Evolutionary conservation across 2,113 vertebrate species (phyloP), one percentile per base, ranked within the genome.

Genomic region (Hippoglossus stenolepis): DNA sequence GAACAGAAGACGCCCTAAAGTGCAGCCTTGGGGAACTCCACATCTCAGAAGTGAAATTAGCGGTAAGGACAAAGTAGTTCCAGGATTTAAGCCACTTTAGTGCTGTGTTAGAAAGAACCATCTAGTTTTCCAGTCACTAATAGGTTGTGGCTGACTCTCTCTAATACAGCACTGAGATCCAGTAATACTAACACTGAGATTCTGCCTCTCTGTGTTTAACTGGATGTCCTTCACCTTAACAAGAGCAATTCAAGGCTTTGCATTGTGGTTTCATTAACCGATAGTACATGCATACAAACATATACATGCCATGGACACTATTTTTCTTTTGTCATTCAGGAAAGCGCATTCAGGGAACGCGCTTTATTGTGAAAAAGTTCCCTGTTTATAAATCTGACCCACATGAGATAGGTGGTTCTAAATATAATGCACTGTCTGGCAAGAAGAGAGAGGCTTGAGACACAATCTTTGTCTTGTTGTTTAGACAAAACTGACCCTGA

Each of bases 401-500:
- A 10, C 23, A n/a, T 58, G 61, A 54, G 60, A 57, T 3, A 64
- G 24, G 53, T 43, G 54, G 60, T 12, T 24, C 20, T 26, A 20
- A 49, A 58, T 53, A 72, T 12, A 64, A 51, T 40, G 40, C 40
- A 40, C 11, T 40, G 40, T 40, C 11, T 40, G 11, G 40, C 11
- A 40, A 13, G 10, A 1, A 40, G 10, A 40, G 40, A 3, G 38
- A 6, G 4, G 9, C 57, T 75, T 61, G 12, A 65, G 17, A 53
- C 2, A 10, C 4, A 47, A 6, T n/a, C 35, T 51, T 17, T 15
- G 56, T 38, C 40, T 40, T 12, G 12, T 69, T 77, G 76, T 70
- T 70, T 57, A 63, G 14, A 49, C 45, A 69, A 60, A 70, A 38
- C 53, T 64, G 23, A 45, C 13, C 53, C 51, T 71, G 45, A 51